Evolutionary conservation across 2,888 invertebrate genomes (phyloP), one percentile per base, ranked within the genome.

Genomic region (Drosophila formosana): DNA sequence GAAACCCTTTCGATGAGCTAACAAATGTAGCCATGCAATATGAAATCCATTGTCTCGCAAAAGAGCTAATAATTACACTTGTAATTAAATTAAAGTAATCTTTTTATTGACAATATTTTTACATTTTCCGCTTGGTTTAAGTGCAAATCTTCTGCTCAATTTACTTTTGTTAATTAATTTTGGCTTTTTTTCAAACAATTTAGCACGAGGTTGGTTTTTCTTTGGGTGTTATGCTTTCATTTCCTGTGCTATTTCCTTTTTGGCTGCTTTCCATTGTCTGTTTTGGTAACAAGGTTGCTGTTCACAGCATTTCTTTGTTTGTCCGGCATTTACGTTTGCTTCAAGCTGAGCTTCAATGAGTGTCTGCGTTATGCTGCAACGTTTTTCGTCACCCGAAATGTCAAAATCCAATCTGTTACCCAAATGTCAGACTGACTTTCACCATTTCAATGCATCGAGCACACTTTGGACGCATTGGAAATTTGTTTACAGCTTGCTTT

Each of bases 141-240:
- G 28, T 25, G n/a, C 18, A 66, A 82, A 68, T 69, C 61, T 72
- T 79, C 57, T 57, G 69, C 75, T 68, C 79, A 79, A 82, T 85
- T 82, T 88, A 62, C 52, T 46, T 43, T 23, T 69, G 80, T 88
- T 86, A 83, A 82, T 86, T 88, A 77, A 75, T 80, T 81, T 70
- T 43, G 18, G 62, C 23, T 25, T 60, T 82, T 66, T 80, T 77
- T 57, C 74, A 46, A 72, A 64, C 77, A 68, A 77, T 80, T 85
- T 70, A 75, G 50, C 82, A 75, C 68, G 56, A 52, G 65, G 70
- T 49, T 47, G 23, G 30, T 6, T 30, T 30, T 66, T 11, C n/a
- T 37, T 37, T 11, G 53, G 55, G 47, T 66, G 47, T 61, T 76
- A 60, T 89, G 72, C 65, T 78, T 65, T 72, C 69, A 63, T 78